Base-by-base conservation (phyloP, 1,140 invertebrate species). In the Tenebrio molitor region DNA sequence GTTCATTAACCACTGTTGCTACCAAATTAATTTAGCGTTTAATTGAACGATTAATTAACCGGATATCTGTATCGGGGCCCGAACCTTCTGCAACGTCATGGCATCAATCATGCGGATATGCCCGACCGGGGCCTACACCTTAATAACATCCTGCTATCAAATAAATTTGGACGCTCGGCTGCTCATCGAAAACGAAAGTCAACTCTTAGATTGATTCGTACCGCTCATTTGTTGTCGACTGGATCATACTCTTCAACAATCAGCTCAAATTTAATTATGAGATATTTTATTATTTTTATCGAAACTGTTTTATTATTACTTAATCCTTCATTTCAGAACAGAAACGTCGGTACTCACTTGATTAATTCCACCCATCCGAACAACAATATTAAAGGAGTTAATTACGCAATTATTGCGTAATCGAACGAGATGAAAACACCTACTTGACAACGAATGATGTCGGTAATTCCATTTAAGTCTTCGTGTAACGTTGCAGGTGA, bases 1-100 rank as follows among this genome's bases (percentile, higher is more conserved):
- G 50, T 58, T 58, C 50, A 58, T 58, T 58, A 58, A 29, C 50
- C 50, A 17, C 3, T 17, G 23, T 17, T 29, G 15, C 50, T n/a
- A 58, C 50, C 23, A 29, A 58, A 58, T 58, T 58, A 58, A 50
- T 50, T 50, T 50, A 50, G 16, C 44, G 21, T 50, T 50, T 50
- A 50, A 58, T 58, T 29, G 50, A 58, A 58, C 50, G 23, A 58
- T 58, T 58, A 58, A 58, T 58, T 58, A 58, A 58, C 21, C 5
- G 10, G 50, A 58, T 58, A 29, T 58, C 50, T 58, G 23, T 58
- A 58, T 58, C 50, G 50, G 15, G 19, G n/a, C n/a, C n/a, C n/a
- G n/a, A 50, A 17, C 15, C 44, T 17, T 15, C 44, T 46, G 19
- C 16, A 46, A 7, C 42, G 5, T 7, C 14, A 15, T 17, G 44